Conservation (phyloP, 2,888 invertebrate species). For the Barypeithes pellucidus region DNA sequence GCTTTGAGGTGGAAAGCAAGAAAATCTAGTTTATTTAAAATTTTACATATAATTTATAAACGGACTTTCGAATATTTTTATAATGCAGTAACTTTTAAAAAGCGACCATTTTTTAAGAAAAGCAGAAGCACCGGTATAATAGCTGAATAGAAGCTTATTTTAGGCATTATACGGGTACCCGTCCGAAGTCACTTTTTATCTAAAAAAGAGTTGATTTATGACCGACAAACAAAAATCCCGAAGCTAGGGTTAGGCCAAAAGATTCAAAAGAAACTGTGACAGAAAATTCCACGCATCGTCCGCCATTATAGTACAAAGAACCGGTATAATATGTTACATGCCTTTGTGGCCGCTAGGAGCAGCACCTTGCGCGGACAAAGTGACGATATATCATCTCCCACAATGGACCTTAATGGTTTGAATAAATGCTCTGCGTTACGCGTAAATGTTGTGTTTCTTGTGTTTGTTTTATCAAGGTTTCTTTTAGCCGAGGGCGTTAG, state of each 20-base stretch:
- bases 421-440: slow-evolving; percentile 69
- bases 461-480: slow-evolving; percentile 55
- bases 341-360: slow-evolving; percentile 67
- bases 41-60: slow-evolving; percentile 2
- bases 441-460: slow-evolving; percentile 55
- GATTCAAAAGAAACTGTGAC: slow-evolving; percentile 45
- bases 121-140: slow-evolving; percentile 12
- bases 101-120: slow-evolving; percentile 8
- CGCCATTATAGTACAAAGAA: slow-evolving; percentile 63
- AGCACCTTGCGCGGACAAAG: slow-evolving; percentile 69
- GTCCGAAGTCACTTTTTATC: slow-evolving; percentile 34
- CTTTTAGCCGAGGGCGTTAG: slow-evolving; percentile 31
- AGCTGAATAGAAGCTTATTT: slow-evolving; percentile 29
- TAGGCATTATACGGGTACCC: slow-evolving; percentile 30
- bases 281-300: slow-evolving; percentile 64
- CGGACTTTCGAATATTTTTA: background rate
- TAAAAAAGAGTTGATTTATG: slow-evolving; percentile 47
- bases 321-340: slow-evolving; percentile 68
- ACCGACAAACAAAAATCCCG: slow-evolving; percentile 35
- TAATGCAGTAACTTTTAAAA: slow-evolving; percentile 17
- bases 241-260: slow-evolving; percentile 41
- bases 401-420: slow-evolving; percentile 70
- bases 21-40: too few species aligned
- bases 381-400: slow-evolving; percentile 69
- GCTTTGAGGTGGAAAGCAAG: too few species aligned